These are phyloP conservation scores for Diadophis punctatus DNA, from an alignment of 2,113 vertebrate genomes.

Conservation along the genomic window DNA sequence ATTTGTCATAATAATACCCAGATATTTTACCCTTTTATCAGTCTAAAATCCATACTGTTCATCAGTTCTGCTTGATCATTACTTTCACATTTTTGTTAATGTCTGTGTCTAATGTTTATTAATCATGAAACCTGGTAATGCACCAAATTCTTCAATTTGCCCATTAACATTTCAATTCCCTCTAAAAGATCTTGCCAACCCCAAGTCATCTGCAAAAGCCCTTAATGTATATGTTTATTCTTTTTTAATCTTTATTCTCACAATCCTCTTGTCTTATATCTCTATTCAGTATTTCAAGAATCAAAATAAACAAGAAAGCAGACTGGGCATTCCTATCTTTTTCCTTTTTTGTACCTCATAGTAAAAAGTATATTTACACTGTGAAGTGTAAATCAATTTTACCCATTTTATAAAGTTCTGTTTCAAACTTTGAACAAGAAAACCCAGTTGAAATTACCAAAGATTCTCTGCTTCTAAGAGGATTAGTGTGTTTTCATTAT, in stretches of 20 bases:
- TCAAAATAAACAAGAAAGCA: background rate
- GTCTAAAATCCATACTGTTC: background rate
- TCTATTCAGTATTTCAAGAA: background rate
- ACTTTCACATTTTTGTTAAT: background rate
- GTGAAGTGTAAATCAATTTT: background rate
- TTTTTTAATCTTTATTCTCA: background rate
- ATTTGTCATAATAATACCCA: background rate
- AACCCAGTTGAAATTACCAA: background rate
- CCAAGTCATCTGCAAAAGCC: background rate
- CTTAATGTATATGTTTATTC: background rate
- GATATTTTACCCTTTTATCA: background rate
- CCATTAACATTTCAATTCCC: background rate
- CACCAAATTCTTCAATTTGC: background rate
- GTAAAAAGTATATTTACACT: background rate
- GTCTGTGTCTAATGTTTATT: background rate
- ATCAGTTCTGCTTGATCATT: background rate
- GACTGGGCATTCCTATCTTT: background rate
- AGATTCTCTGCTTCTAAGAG: background rate
- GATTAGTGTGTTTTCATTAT: background rate
- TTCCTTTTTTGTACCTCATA: background rate
- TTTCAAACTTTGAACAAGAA: background rate
- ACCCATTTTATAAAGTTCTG: background rate
- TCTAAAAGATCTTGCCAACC: background rate
- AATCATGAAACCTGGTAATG: background rate
- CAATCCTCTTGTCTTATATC: background rate